phyloP scores from a whole-genome alignment of 2,113 vertebrate species.

The Leptocoma aspasia region DNA sequence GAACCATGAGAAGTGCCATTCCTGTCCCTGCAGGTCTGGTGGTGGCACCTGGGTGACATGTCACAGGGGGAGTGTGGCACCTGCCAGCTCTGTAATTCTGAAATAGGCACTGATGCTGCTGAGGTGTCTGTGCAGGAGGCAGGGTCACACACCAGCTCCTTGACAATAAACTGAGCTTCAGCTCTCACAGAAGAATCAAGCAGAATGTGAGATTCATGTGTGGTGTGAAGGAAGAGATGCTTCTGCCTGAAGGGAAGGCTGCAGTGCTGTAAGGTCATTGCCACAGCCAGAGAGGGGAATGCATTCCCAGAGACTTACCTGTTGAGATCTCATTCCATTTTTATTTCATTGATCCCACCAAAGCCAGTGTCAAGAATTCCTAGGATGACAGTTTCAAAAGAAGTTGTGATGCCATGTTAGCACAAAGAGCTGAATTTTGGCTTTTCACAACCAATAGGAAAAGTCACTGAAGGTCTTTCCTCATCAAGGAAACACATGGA shows the following conservation, averaged over 20 bases:
- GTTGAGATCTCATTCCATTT: background rate
- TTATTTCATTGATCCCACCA: background rate
- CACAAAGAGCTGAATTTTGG: background rate
- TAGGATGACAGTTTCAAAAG: background rate
- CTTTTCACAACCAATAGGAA: background rate
- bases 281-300: background rate
- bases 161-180: background rate
- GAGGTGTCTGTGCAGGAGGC: background rate
- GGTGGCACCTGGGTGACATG: background rate
- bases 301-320: background rate
- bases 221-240: background rate
- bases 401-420: background rate
- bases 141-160: background rate
- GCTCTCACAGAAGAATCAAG: background rate
- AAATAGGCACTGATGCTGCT: background rate
- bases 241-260: background rate
- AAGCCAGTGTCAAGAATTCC: background rate
- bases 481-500: background rate
- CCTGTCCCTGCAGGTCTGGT: background rate
- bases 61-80: background rate
- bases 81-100: accelerated
- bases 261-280: background rate
- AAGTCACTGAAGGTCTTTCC: background rate
- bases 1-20: background rate
- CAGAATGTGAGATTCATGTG: background rate